phyloP scores from a whole-genome alignment of 2,797 vertebrate genomes.

The Diceros bicornis region DNA sequence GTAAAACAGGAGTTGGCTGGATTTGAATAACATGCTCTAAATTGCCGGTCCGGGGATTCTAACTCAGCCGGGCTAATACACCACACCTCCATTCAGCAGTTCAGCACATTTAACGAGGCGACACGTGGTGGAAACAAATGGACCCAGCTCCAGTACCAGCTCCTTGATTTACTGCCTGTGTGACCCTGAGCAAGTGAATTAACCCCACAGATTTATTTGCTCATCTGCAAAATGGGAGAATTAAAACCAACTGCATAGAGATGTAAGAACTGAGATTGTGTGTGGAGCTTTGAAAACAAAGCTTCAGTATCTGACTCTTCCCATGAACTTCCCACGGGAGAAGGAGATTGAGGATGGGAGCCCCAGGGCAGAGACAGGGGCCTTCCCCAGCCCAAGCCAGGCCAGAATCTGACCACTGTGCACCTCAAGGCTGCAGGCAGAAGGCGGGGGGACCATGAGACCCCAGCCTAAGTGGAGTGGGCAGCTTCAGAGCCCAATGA shows the following conservation, averaged over 20 bases:
- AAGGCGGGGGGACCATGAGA: neutral
- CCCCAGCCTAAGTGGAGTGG: neutral
- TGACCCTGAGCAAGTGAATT: neutral
- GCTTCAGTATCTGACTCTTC: neutral
- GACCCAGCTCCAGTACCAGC: neutral
- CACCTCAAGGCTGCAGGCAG: neutral
- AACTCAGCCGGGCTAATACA: neutral
- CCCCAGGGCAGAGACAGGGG: too few species aligned
- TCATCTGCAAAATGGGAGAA: conserved; percentile 5
- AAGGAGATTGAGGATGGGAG: too few species aligned
- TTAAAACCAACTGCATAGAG: fast-evolving
- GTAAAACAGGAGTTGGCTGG: neutral
- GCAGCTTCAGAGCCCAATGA: neutral
- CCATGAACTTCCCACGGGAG: neutral
- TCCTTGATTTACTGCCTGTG: neutral
- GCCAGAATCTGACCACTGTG: neutral
- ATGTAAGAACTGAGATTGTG: fast-evolving
- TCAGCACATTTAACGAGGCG: neutral
- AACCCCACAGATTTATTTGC: neutral
- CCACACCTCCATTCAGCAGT: fast-evolving
- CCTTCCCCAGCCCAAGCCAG: neutral
- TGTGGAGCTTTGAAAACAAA: neutral
- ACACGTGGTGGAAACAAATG: neutral
- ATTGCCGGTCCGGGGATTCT: neutral
- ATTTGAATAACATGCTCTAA: neutral